Base-by-base conservation (phyloP, 1,140 invertebrate genomes). In the Caenorhabditis tropicalis region DNA sequence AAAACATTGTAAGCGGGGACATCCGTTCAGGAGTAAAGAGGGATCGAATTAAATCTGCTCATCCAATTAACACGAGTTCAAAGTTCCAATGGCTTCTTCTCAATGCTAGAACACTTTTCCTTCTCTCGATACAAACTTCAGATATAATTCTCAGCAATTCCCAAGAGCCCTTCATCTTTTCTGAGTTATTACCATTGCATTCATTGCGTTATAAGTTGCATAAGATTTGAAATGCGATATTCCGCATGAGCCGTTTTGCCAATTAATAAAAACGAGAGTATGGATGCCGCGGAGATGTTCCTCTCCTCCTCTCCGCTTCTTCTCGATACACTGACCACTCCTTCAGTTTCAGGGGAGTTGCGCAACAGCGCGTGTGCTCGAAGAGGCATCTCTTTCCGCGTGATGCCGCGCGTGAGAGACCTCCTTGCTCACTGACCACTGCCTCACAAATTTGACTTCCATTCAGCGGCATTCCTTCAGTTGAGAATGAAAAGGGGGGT, bases 181-280 rank as follows among this genome's bases (percentile, higher is more conserved):
- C 36, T n/a, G 15, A 43, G 65, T 43, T 74, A 74, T 74, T 39
- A 74, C 65, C 65, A 74, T 43, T 65, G 33, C 58, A 65, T 36
- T 74, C 65, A 74, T 74, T 43, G 65, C 65, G 65, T 43, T 74
- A 74, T 74, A 74, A 74, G 36, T 74, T 74, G 33, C 65, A 10
- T 10, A 9, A 74, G 65, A 74, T 74, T 65, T 74, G 65, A 74
- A 74, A 74, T 43, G 65, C 65, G 65, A 74, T 74, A 74, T 74
- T 74, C 65, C 65, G 65, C 65, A 43, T 74, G 65, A 43, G 36
- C 16, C 65, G 16, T 36, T 74, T 43, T 46, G 65, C 19, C 65
- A 74, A 74, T 74, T 74, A 74, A 74, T 74, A 74, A 74, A 74
- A 74, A 74, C 36, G 65, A 74, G 36, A 15, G 6, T 51, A 51